Conservation (phyloP, 2,797 vertebrate species). For the Anableps anableps region DNA sequence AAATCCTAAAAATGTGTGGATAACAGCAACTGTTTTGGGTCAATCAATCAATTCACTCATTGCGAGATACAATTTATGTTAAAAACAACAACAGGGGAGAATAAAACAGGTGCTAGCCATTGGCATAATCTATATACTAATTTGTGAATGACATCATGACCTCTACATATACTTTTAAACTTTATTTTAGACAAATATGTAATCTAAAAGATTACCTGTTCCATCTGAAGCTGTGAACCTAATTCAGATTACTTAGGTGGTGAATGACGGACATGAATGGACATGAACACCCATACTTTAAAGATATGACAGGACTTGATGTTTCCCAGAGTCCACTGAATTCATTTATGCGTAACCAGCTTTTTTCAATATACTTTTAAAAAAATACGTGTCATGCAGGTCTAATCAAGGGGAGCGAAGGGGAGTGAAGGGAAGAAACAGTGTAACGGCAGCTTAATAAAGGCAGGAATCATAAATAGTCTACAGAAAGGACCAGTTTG, state of each 20-base stretch:
- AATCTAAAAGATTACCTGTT: background rate
- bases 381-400: background rate
- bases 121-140: background rate
- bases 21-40: background rate
- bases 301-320: background rate
- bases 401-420: background rate
- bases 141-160: background rate
- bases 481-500: background rate
- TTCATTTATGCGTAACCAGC: background rate
- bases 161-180: background rate
- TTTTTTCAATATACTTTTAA: background rate
- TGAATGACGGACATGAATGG: background rate
- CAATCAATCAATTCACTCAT: background rate
- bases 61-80: background rate
- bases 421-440: background rate
- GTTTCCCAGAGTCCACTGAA: background rate
- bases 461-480: background rate
- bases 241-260: background rate
- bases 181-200: background rate
- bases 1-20: background rate
- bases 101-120: background rate
- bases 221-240: background rate
- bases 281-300: background rate
- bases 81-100: background rate
- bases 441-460: background rate